phyloP scores from a whole-genome alignment of 2,113 vertebrate genomes.

The Pygoscelis adeliae region DNA sequence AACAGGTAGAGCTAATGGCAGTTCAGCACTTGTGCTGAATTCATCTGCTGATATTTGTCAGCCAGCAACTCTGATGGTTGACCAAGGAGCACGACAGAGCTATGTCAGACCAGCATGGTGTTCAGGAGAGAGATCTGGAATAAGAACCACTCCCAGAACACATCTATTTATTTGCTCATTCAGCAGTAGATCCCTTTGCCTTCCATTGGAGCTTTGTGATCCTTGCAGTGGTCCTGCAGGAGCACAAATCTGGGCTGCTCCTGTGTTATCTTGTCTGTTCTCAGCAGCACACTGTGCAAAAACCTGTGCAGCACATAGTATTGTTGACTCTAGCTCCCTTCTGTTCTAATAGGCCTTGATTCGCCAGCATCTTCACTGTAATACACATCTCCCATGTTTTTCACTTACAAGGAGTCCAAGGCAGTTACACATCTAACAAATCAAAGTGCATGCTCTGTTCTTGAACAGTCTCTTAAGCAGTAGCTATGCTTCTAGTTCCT shows the following conservation, averaged over 20 bases:
- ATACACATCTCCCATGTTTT: neutral
- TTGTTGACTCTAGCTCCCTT: neutral
- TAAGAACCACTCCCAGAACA: neutral
- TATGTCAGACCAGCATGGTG: neutral
- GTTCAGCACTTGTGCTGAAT: neutral
- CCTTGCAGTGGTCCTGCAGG: neutral
- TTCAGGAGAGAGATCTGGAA: accelerated
- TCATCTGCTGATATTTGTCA: neutral
- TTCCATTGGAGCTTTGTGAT: neutral
- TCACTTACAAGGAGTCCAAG: neutral
- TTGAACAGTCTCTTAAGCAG: neutral
- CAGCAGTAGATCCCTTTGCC: neutral
- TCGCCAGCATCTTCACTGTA: neutral
- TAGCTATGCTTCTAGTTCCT: neutral
- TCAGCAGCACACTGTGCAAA: neutral
- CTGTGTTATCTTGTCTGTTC: neutral
- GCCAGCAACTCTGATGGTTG: neutral
- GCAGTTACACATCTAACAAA: neutral
- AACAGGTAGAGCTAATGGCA: neutral
- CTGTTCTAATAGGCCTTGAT: neutral
- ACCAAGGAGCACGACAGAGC: neutral
- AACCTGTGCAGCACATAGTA: accelerated
- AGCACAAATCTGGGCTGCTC: neutral
- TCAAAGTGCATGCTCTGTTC: neutral
- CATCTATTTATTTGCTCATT: neutral